These are phyloP conservation scores for Rhabdophis nuchalis DNA, from an alignment of 2,797 vertebrate genomes.

Conservation along the genomic window DNA sequence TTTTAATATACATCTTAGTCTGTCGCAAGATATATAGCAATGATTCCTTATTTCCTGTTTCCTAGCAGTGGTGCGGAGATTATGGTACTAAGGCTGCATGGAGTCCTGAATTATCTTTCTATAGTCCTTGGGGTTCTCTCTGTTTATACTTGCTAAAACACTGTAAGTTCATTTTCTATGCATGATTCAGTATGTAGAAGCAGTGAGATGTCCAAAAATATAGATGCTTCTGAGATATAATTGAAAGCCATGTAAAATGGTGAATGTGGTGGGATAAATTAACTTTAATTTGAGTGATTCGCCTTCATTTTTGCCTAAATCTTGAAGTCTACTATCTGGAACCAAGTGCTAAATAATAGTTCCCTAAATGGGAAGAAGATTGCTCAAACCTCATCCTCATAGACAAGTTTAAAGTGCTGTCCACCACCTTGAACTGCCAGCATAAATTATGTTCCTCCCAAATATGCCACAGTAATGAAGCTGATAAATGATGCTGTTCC, in stretches of 20 bases:
- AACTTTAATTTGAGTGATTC: neutral
- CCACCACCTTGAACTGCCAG: neutral
- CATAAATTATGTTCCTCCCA: neutral
- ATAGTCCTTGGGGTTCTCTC: neutral
- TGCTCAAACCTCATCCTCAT: neutral
- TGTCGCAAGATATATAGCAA: neutral
- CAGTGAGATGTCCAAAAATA: neutral
- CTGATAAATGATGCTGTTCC: neutral
- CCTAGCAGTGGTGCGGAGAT: neutral
- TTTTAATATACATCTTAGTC: neutral
- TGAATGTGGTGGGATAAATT: neutral
- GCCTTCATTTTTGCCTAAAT: neutral
- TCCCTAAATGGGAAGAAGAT: neutral
- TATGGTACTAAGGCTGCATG: neutral
- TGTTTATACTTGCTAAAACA: neutral
- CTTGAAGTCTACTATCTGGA: neutral
- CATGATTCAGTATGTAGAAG: neutral
- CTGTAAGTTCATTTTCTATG: neutral
- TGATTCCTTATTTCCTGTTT: neutral
- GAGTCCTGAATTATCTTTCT: neutral
- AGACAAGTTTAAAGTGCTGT: neutral
- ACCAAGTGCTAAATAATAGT: neutral
- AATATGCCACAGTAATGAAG: neutral
- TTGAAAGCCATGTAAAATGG: neutral
- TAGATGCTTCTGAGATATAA: neutral